Conservation (phyloP, 2,113 vertebrate species). For the Nibea coibor region DNA sequence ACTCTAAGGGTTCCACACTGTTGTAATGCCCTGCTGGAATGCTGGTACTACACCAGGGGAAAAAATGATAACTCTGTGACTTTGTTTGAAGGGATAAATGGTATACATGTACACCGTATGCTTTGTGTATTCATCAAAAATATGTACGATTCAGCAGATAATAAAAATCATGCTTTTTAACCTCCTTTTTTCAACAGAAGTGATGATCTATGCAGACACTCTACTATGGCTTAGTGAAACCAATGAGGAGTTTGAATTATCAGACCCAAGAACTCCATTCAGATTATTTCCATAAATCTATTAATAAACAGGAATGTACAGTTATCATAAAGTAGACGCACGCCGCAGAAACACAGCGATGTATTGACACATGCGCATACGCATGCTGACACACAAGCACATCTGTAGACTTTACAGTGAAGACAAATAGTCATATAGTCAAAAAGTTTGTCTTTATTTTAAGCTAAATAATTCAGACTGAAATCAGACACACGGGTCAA, state of each 20-base stretch:
- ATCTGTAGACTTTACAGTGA: slow-evolving; percentile 28
- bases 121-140: background rate
- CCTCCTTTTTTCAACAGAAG: background rate
- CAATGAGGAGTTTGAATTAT: background rate
- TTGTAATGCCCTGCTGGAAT: slow-evolving; percentile 89
- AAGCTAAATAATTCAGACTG: background rate
- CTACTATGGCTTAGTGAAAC: background rate
- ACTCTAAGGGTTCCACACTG: slow-evolving; percentile 87
- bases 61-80: slow-evolving; percentile 40
- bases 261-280: background rate
- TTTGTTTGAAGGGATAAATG: slow-evolving; percentile 11
- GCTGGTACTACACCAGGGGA: slow-evolving; percentile 68
- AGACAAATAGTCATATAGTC: slow-evolving; percentile 69
- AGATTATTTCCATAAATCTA: background rate
- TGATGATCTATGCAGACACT: background rate
- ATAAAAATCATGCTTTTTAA: background rate
- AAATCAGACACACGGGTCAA: slow-evolving; percentile 4
- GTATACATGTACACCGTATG: background rate
- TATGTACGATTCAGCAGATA: background rate
- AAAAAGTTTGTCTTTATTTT: background rate
- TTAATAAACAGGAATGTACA: background rate
- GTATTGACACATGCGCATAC: background rate
- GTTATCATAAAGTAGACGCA: background rate
- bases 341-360: background rate
- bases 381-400: slow-evolving; percentile 21